Evolutionary conservation across 2,113 vertebrate species (phyloP), one percentile per base, ranked within the genome.

Genomic region (Chunga burmeisteri): DNA sequence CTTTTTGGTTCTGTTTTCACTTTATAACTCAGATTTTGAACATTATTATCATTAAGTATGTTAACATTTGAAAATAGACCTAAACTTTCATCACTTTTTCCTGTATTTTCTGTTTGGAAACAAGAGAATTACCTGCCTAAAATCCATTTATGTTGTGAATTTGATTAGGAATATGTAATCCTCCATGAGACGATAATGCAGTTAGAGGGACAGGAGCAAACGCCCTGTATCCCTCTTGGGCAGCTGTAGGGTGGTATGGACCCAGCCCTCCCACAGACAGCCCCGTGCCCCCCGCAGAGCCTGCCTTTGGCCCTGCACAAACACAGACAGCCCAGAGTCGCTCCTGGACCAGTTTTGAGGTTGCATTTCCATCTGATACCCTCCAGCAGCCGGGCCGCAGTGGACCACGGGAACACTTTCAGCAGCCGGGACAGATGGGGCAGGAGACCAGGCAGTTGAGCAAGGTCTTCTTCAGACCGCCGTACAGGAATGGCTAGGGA

Each of bases 141-240:
- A 94, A 88, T 80, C 83, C 61, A 47, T 63, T 95, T 91, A 89
- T 0, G 11, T 21, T 0, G 12, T 27, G 47, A 94, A 79, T 94
- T 91, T 79, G 77, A 93, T 97, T 92, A 91, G 88, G 63, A 86
- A 74, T 79, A 49, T 42, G 83, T 66, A 89, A 94, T 72, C 73
- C 83, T 89, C 61, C 27, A 10, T 1, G 66, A 87, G 61, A 65
- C 0, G 0, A 40, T 86, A 94, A 91, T 19, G 32, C 59, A 67
- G 50, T 88, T 81, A 61, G 40, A 17, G 13, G n/a, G 40, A 36
- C 18, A 58, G 1, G 32, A 88, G 49, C 0, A 2, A 71, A 52
- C 7, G 9, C 11, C 30, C n/a, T 0, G 0, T 20, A 88, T 40
- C 26, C 32, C 53, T 50, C 67, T 38, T 3, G 10, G n/a, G 46